phyloP scores from a whole-genome alignment of 1,140 invertebrate species.

The Drosophila athabasca region DNA sequence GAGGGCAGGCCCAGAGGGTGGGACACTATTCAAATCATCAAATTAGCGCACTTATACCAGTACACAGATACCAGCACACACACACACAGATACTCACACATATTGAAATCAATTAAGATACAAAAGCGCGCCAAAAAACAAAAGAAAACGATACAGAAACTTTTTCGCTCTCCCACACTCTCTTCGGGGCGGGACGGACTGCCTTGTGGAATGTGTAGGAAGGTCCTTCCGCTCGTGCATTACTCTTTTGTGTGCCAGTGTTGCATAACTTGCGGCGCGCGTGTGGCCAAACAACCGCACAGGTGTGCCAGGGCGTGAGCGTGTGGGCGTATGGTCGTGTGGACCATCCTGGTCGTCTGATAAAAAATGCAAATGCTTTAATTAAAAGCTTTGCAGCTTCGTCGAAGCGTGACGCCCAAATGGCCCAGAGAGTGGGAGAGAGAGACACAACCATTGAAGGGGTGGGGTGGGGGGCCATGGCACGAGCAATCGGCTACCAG shows the following conservation, averaged over 20 bases:
- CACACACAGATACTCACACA: conserved; percentile 12
- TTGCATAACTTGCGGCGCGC: conserved; percentile 75
- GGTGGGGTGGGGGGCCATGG: background rate
- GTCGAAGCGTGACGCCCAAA: conserved; percentile 55
- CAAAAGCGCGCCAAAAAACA: conserved; percentile 54
- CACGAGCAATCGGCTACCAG: conserved; percentile 5
- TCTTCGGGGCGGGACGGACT: too few species aligned
- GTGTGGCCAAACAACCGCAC: conserved; percentile 58
- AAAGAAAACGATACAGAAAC: conserved; percentile 27
- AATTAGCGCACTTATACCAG: conserved; percentile 65
- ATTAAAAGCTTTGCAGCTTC: conserved; percentile 77
- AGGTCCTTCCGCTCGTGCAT: background rate
- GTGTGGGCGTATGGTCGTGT: background rate
- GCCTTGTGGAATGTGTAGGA: conserved; percentile 22
- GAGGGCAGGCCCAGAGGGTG: conserved; percentile 2
- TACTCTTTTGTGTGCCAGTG: conserved; percentile 27
- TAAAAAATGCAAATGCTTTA: conserved; percentile 80
- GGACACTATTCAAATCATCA: conserved; percentile 68
- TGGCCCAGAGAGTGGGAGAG: background rate
- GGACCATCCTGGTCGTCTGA: conserved; percentile 36
- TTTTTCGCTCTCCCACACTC: background rate
- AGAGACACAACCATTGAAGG: too few species aligned
- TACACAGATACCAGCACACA: conserved; percentile 4
- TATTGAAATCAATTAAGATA: conserved; percentile 71
- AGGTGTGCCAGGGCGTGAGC: conserved; percentile 41